Evolutionary conservation across 1,140 invertebrate genomes (phyloP).

Genomic region (Diachasmimorpha longicaudata): DNA sequence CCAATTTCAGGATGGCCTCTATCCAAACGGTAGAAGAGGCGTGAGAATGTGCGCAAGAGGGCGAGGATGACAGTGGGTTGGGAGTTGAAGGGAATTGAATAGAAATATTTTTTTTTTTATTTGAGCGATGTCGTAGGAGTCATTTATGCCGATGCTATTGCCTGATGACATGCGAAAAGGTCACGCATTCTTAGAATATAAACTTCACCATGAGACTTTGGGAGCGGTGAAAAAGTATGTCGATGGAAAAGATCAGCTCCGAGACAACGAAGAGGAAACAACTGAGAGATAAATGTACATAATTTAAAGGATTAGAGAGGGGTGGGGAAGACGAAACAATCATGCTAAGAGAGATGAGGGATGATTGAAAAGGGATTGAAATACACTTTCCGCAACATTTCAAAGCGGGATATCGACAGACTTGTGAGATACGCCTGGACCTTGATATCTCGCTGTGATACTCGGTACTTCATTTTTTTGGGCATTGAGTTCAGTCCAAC

Average conservation of each 20-base stretch:
- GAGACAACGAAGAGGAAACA: not conserved
- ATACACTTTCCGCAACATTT: constrained; percentile 21
- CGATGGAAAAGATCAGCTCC: not conserved
- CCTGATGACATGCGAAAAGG: not conserved
- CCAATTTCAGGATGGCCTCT: constrained; percentile 46
- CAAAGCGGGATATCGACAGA: constrained; percentile 33
- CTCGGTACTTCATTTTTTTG: not conserved
- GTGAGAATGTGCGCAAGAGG: not conserved
- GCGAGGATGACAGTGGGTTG: constrained; percentile 1
- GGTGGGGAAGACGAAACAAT: not conserved
- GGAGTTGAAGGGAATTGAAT: not conserved
- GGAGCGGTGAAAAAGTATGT: not conserved
- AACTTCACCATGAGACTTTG: not conserved
- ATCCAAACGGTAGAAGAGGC: constrained; percentile 14
- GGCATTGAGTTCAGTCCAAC: not conserved
- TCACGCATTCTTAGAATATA: too few species aligned
- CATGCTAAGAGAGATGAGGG: not conserved
- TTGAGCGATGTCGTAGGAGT: not conserved
- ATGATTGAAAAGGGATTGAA: constrained; percentile 4
- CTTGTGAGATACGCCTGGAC: constrained; percentile 8
- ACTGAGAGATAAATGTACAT: not conserved
- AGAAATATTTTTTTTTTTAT: constrained; percentile 2
- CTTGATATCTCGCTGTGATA: constrained; percentile 31
- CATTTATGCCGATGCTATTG: too few species aligned
- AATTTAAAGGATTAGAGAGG: not conserved